Conservation (phyloP, 2,888 invertebrate genomes). For the Diplolepis rosae region DNA sequence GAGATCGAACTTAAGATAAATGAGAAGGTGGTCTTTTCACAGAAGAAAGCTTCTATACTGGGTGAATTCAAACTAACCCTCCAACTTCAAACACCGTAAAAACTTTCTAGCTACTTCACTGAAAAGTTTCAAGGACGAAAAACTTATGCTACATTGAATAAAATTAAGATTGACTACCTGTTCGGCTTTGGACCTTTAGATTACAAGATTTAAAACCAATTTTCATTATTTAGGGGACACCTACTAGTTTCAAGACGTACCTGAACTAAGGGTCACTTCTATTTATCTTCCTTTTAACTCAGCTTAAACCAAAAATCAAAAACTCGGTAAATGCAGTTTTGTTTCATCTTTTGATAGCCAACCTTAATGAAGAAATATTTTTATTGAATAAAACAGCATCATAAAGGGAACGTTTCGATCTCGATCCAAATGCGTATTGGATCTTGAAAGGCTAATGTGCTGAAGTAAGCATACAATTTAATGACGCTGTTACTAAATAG, state of each 20-base stretch:
- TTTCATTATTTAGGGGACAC: too few relatives aligned
- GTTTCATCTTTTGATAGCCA: not conserved
- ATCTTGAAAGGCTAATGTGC: constrained; percentile 5
- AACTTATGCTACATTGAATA: not conserved
- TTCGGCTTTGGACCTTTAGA: not conserved
- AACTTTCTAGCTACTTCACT: constrained; percentile 13
- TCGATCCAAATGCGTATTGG: constrained; percentile 7
- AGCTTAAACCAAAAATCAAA: too few relatives aligned
- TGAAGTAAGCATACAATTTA: constrained; percentile 5
- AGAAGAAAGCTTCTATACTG: not conserved
- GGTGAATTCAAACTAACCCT: constrained; percentile 2
- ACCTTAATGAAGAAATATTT: not conserved
- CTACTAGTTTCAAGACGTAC: too few relatives aligned
- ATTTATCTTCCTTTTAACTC: too few relatives aligned
- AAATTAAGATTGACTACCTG: not conserved
- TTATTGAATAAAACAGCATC: not conserved
- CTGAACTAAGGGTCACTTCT: too few relatives aligned
- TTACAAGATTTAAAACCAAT: too few relatives aligned
- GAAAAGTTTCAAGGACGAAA: constrained; percentile 6
- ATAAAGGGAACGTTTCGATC: not conserved
- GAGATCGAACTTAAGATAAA: constrained; percentile 26
- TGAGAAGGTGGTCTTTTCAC: constrained; percentile 1
- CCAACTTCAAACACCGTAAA: constrained; percentile 6
- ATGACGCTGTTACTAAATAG: constrained; percentile 10
- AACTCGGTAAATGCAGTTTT: too few relatives aligned